A percentile compares a stretch with the other conserved stretches of the same genome.
phyloP scores from a whole-genome alignment of 2,113 vertebrate genomes.

The Ploceus nigricollis region DNA sequence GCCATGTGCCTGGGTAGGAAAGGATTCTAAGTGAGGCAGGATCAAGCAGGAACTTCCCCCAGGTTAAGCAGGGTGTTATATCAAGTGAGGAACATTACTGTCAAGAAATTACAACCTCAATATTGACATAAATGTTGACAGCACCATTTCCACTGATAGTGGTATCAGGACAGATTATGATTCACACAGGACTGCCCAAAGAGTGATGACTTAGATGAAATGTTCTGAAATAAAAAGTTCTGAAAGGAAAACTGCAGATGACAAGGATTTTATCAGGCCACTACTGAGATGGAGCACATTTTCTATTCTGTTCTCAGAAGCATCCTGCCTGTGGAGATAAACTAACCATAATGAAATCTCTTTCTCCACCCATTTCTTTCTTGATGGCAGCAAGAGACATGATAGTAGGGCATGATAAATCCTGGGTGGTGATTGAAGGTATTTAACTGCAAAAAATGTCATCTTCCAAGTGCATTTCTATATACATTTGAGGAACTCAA shows the following conservation, averaged over 20 bases:
- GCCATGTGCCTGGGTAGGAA: not conserved
- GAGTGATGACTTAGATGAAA: slow-evolving; percentile 70
- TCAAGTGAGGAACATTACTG: slow-evolving; percentile 69
- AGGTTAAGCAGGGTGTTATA: slow-evolving; percentile 52
- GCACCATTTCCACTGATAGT: slow-evolving; percentile 67
- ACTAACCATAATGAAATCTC: slow-evolving; percentile 17
- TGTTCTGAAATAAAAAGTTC: slow-evolving; percentile 56
- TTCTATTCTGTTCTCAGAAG: slow-evolving; percentile 3
- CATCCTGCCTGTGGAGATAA: slow-evolving; percentile 24
- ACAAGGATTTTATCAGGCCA: slow-evolving; percentile 45
- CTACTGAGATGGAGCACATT: not conserved
- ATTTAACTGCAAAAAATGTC: not conserved
- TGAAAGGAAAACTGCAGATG: slow-evolving; percentile 16
- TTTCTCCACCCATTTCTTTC: not conserved
- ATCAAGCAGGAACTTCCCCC: not conserved
- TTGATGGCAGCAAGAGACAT: not conserved
- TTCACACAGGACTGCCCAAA: slow-evolving; percentile 69
- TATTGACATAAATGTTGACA: slow-evolving; percentile 77
- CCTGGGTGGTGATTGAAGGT: not conserved
- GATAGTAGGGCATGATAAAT: not conserved
- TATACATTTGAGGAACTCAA: not conserved
- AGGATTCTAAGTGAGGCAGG: not conserved
- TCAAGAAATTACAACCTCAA: slow-evolving; percentile 73
- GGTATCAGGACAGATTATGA: slow-evolving; percentile 73
- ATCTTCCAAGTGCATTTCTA: not conserved